phyloP scores from a whole-genome alignment of 2,888 invertebrate genomes.

The Heliothis peltigera region DNA sequence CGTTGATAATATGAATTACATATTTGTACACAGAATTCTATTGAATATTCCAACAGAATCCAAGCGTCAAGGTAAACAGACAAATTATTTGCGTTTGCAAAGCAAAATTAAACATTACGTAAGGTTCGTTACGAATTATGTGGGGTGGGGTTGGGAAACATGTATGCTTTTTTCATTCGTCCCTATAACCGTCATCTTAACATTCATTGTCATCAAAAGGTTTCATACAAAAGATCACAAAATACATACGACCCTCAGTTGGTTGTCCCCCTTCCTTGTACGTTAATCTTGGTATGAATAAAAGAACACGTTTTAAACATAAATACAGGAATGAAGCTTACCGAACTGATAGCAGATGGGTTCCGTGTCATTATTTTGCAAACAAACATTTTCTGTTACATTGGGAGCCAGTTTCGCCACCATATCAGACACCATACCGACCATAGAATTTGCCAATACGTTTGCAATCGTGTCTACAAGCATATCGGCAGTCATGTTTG shows the following conservation, averaged over 20 bases:
- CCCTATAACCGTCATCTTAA: neutral
- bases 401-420: slow-evolving; percentile 26
- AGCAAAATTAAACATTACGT: neutral
- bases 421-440: slow-evolving; percentile 35
- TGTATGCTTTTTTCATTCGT: neutral
- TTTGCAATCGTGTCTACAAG: slow-evolving; percentile 44
- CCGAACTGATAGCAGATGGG: slow-evolving; percentile 78
- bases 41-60: neutral
- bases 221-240: neutral
- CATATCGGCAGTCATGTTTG: slow-evolving; percentile 43
- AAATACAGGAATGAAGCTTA: slow-evolving; percentile 55
- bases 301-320: neutral
- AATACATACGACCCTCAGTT: neutral
- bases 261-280: neutral
- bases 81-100: neutral
- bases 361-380: slow-evolving; percentile 70
- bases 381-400: slow-evolving; percentile 63
- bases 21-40: neutral
- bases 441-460: slow-evolving; percentile 45
- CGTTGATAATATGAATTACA: too few relatives aligned
- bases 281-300: neutral
- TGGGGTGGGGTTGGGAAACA: neutral
- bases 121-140: neutral
- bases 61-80: neutral
- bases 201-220: neutral